phyloP scores from a whole-genome alignment of 2,888 invertebrate genomes.

The Neelides folsomi region DNA sequence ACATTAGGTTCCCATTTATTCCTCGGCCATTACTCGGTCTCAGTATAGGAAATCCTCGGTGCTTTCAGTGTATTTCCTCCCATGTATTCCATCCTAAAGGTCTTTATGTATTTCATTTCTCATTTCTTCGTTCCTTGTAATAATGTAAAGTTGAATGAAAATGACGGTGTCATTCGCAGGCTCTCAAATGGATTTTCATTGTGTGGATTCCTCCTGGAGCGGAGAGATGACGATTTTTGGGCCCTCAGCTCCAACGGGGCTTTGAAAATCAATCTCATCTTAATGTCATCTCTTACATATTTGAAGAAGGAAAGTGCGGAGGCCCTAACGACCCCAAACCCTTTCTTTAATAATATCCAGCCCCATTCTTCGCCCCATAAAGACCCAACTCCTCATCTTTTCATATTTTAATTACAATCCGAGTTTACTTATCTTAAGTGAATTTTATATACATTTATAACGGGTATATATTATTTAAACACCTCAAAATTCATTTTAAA shows the following conservation, averaged over 20 bases:
- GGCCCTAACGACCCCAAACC: neutral
- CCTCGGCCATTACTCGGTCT: neutral
- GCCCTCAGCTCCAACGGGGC: conserved; percentile 10
- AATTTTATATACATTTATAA: too few species aligned
- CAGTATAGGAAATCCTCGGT: too few species aligned
- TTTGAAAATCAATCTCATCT: conserved; percentile 25
- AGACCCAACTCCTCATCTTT: too few species aligned
- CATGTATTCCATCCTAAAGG: neutral
- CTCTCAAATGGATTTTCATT: conserved; percentile 13
- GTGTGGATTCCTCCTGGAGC: conserved; percentile 2
- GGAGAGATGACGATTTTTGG: conserved; percentile 13
- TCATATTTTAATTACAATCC: too few species aligned
- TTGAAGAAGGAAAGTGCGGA: neutral
- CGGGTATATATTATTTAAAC: too few species aligned
- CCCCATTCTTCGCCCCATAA: neutral
- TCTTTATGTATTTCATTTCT: neutral
- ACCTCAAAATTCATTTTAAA: too few species aligned
- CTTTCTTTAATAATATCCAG: neutral
- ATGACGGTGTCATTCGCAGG: conserved; percentile 18
- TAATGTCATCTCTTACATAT: conserved; percentile 17
- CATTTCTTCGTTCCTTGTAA: neutral
- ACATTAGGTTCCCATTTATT: conserved; percentile 1
- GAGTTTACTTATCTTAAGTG: too few species aligned
- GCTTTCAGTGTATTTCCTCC: too few species aligned
- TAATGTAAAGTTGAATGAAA: conserved; percentile 15